These are phyloP conservation scores for Drosophila guanche DNA, from an alignment of 1,140 invertebrate genomes.

Conservation along the genomic window DNA sequence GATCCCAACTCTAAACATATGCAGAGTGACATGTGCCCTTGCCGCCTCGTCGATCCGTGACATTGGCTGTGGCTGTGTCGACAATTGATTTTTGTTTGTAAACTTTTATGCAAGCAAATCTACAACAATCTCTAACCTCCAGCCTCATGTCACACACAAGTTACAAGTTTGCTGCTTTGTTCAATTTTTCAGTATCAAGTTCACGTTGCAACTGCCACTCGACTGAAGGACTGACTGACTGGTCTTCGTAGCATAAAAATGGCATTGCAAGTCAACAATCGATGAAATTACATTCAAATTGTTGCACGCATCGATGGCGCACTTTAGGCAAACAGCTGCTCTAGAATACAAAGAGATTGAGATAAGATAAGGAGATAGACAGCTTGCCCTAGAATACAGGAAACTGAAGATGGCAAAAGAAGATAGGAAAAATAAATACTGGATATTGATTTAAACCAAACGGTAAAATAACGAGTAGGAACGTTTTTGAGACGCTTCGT, in stretches of 20 bases:
- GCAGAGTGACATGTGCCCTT: conserved; percentile 15
- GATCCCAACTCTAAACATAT: conserved; percentile 31
- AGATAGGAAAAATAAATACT: no score
- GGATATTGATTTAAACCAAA: no score
- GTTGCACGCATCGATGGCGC: background rate
- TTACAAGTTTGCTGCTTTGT: conserved; percentile 38
- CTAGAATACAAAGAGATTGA: no score
- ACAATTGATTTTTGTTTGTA: conserved; percentile 70
- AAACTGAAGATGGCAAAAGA: no score
- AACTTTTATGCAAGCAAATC: conserved; percentile 73
- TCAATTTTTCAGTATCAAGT: conserved; percentile 62
- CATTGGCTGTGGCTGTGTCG: conserved; percentile 3
- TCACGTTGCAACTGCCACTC: conserved; percentile 59
- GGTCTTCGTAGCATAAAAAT: conserved; percentile 12
- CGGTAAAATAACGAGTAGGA: no score
- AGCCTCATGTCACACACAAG: conserved; percentile 2
- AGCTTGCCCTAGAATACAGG: no score
- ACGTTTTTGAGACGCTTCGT: no score
- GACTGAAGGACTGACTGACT: conserved; percentile 34
- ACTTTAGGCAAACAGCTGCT: conserved; percentile 4
- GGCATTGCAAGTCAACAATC: conserved; percentile 14
- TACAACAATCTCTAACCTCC: conserved; percentile 13
- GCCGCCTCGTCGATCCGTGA: conserved; percentile 5
- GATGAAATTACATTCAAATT: conserved; percentile 20
- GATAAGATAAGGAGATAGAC: no score